Evolutionary conservation across 2,113 vertebrate genomes (phyloP).

Genomic region (Oncorhynchus tshawytscha): DNA sequence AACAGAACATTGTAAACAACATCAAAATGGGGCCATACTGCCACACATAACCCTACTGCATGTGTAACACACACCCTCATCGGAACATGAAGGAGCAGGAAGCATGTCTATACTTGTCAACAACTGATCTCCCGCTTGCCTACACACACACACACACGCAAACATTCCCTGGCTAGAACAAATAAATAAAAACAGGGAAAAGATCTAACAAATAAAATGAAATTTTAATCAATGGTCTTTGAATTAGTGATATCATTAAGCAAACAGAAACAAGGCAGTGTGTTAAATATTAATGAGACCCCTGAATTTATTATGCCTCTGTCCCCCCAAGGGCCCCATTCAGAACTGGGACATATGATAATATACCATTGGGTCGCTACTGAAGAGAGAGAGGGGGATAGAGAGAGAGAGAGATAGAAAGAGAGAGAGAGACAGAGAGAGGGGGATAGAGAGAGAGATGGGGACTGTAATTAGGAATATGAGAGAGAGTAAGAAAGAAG

Average conservation of each 20-base stretch:
- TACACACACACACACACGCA: conserved; percentile 1
- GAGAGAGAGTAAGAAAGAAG: no score
- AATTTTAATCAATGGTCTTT: conserved; percentile 69
- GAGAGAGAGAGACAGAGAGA: no score
- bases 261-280: conserved; percentile 65
- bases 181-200: conserved; percentile 52
- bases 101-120: neutral
- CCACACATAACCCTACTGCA: conserved; percentile 4
- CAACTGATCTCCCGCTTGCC: no score
- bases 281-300: conserved; percentile 69
- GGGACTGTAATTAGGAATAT: no score
- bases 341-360: conserved; percentile 58
- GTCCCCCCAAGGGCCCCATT: conserved; percentile 46
- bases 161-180: conserved; percentile 6
- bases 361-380: conserved; percentile 13
- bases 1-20: conserved; percentile 62
- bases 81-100: neutral
- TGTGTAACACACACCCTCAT: neutral
- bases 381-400: no score
- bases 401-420: no score
- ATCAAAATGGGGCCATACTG: conserved; percentile 65
- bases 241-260: conserved; percentile 69
- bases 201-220: conserved; percentile 69
- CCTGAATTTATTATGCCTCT: conserved; percentile 56
- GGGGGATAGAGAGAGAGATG: no score